A percentile compares a stretch with the other conserved stretches of the same genome.
Conservation (phyloP, 2,113 vertebrate genomes). For the Nansenia antarctica region DNA sequence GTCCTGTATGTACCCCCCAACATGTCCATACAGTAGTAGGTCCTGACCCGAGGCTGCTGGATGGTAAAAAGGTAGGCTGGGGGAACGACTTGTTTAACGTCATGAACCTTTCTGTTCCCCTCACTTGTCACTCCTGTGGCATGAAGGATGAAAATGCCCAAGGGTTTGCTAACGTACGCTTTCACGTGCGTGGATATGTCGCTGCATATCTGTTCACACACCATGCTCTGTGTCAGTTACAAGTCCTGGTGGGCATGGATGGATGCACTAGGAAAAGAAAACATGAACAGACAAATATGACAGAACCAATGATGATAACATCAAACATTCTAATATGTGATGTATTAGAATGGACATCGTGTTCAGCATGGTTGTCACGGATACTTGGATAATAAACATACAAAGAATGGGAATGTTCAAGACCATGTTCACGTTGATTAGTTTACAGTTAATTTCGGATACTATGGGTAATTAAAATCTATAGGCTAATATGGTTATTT, state of each 20-base stretch:
- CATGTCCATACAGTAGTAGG: conserved; percentile 47
- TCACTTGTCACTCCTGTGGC: conserved; percentile 18
- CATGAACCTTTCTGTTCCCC: conserved; percentile 4
- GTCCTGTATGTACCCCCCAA: conserved; percentile 38
- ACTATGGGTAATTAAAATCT: not conserved
- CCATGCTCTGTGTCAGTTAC: not conserved
- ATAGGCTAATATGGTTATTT: not conserved
- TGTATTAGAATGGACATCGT: conserved; percentile 45
- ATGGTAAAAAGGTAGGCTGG: conserved; percentile 54
- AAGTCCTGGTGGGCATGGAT: conserved; percentile 10
- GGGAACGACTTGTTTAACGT: conserved; percentile 2
- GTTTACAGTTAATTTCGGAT: too few species aligned
- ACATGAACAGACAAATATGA: not conserved
- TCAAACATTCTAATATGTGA: conserved; percentile 45
- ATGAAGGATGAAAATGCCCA: conserved; percentile 45
- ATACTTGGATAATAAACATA: too few species aligned
- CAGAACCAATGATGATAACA: conserved; percentile 21
- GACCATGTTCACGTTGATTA: too few species aligned
- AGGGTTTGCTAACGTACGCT: conserved; percentile 13
- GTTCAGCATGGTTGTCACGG: conserved; percentile 39
- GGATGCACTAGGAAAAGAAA: conserved; percentile 4
- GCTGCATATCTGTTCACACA: conserved; percentile 45
- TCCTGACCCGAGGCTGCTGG: conserved; percentile 37
- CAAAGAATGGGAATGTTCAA: too few species aligned
- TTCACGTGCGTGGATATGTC: conserved; percentile 38